Percentiles rank a stretch among this genome's conserved stretches.
Evolutionary conservation across 2,888 invertebrate genomes (phyloP).

Genomic region (Eupithecia exiguata): DNA sequence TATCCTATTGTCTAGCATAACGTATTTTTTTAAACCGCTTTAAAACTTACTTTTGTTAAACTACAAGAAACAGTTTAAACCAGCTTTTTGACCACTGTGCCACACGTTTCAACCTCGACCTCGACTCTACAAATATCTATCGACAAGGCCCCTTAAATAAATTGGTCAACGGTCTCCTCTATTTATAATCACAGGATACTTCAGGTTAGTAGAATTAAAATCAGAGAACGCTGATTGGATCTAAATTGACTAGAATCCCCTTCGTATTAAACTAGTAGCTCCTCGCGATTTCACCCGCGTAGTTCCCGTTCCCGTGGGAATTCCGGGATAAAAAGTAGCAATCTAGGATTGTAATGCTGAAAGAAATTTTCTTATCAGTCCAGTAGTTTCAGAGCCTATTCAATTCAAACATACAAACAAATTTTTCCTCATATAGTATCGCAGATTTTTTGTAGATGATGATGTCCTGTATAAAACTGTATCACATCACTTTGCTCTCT

Average conservation of each 20-base stretch:
- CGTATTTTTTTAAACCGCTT: not conserved
- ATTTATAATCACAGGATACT: not conserved
- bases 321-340: too few relatives aligned
- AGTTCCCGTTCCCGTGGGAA: too few relatives aligned
- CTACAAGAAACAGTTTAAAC: not conserved
- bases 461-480: too few relatives aligned
- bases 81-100: not conserved
- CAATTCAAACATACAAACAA: too few relatives aligned
- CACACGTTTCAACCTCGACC: not conserved
- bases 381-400: too few relatives aligned
- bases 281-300: too few relatives aligned
- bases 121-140: not conserved
- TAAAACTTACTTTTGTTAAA: not conserved
- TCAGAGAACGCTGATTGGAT: slow-evolving; percentile 9
- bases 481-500: too few relatives aligned
- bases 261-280: slow-evolving; percentile 11
- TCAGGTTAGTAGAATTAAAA: slow-evolving; percentile 2
- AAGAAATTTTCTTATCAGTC: too few relatives aligned
- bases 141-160: not conserved
- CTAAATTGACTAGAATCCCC: slow-evolving; percentile 12
- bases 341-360: too few relatives aligned
- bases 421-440: too few relatives aligned
- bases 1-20: too few relatives aligned
- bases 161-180: not conserved
- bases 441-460: too few relatives aligned